A percentile compares a stretch with the other conserved stretches of the same genome.
Conservation (phyloP, 2,113 vertebrate species). For the Casuarius casuarius region DNA sequence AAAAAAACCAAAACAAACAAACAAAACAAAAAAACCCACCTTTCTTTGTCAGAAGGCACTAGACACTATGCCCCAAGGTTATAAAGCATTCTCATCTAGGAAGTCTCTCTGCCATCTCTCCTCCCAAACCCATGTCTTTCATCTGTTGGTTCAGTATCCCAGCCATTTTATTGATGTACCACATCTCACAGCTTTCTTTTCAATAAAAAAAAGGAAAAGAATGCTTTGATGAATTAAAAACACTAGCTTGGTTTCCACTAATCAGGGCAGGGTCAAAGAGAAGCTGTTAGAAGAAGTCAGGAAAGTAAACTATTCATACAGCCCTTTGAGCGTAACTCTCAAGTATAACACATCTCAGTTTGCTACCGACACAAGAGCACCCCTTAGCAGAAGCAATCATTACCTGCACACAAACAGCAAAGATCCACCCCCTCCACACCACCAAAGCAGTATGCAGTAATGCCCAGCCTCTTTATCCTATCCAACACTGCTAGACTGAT, state of each 20-base stretch:
- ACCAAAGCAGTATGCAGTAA: too few species aligned
- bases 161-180: rapidly evolving
- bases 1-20: background rate
- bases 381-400: background rate
- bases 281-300: background rate
- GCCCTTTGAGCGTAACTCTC: too few species aligned
- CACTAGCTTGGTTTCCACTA: rapidly evolving
- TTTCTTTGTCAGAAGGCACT: rapidly evolving
- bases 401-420: background rate
- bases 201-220: background rate
- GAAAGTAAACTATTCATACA: too few species aligned
- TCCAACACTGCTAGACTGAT: rapidly evolving
- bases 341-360: too few species aligned
- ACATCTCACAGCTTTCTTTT: background rate
- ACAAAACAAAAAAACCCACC: too few species aligned
- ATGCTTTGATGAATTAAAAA: rapidly evolving
- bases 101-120: background rate
- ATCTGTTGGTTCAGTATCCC: rapidly evolving
- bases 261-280: rapidly evolving
- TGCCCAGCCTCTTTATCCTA: rapidly evolving
- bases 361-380: too few species aligned
- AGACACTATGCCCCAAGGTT: rapidly evolving
- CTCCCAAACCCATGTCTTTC: background rate
- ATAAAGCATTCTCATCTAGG: rapidly evolving
- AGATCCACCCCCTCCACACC: background rate